Evolutionary conservation across 2,888 invertebrate species (phyloP).

Genomic region (Cacoxenus indagator): DNA sequence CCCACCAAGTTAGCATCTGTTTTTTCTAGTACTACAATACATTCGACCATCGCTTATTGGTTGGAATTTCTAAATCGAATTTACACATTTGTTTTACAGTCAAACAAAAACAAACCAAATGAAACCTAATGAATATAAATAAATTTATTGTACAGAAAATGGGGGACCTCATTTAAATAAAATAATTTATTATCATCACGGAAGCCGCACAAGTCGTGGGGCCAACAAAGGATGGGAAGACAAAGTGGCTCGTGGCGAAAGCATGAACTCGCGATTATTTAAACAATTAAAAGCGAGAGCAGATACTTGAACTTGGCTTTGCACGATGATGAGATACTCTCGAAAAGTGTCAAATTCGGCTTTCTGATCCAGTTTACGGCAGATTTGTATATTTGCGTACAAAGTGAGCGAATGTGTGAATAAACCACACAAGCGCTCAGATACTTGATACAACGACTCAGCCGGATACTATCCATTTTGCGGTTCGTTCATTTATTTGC

Average conservation of each 20-base stretch:
- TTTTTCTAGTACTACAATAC: too few relatives aligned
- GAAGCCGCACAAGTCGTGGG: neutral
- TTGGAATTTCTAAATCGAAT: too few relatives aligned
- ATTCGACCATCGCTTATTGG: too few relatives aligned
- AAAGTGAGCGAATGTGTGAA: neutral
- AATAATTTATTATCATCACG: conserved; percentile 7
- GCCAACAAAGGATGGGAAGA: too few relatives aligned
- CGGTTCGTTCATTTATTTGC: conserved; percentile 41
- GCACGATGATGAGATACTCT: neutral
- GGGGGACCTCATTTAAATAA: neutral
- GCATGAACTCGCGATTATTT: neutral
- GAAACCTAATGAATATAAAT: neutral
- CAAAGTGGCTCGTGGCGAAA: too few relatives aligned
- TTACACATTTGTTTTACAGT: too few relatives aligned
- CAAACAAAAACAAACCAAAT: neutral
- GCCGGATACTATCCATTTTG: conserved; percentile 60
- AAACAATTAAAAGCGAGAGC: conserved; percentile 12
- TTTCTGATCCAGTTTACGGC: neutral
- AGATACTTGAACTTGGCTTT: neutral
- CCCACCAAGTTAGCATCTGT: too few relatives aligned
- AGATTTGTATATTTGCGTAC: neutral
- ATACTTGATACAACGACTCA: conserved; percentile 15
- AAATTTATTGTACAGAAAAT: neutral
- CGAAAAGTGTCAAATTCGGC: neutral
- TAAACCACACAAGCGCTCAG: neutral